phyloP scores from a whole-genome alignment of 1,140 invertebrate genomes.

The Drosophila repletoides region DNA sequence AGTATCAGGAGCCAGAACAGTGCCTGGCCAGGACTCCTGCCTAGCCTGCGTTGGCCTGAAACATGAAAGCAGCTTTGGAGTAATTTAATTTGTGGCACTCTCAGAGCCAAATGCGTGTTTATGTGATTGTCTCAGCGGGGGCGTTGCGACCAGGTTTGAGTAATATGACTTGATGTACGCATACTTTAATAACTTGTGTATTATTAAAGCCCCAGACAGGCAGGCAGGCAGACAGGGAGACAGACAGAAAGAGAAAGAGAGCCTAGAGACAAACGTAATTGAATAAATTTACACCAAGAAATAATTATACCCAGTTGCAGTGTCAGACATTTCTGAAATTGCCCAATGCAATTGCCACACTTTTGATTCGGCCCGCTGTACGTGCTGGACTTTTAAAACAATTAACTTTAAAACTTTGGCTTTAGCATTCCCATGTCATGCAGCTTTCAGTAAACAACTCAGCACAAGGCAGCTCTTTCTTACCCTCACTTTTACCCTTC shows the following conservation, averaged over 20 bases:
- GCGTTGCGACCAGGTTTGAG: conserved; percentile 10
- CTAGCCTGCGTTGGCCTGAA: conserved; percentile 26
- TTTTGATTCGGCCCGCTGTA: conserved; percentile 21
- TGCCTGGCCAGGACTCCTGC: background rate
- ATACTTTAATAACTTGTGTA: conserved; percentile 28
- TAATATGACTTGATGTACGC: conserved; percentile 17
- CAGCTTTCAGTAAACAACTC: conserved; percentile 40
- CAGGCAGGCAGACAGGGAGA: no score
- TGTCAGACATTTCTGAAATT: background rate
- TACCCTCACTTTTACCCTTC: no score
- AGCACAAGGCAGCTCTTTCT: conserved; percentile 10
- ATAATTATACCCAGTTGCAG: conserved; percentile 1
- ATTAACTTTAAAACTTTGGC: conserved; percentile 60
- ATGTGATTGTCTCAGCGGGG: conserved; percentile 61
- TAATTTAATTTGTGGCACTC: conserved; percentile 75
- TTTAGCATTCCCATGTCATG: conserved; percentile 42
- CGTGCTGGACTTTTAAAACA: conserved; percentile 62
- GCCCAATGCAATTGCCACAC: conserved; percentile 17
- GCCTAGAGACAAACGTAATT: conserved; percentile 10
- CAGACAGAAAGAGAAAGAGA: no score
- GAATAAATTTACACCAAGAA: conserved; percentile 13
- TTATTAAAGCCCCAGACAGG: conserved; percentile 19
- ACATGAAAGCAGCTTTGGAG: conserved; percentile 71
- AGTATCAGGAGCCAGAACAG: background rate
- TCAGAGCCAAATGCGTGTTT: conserved; percentile 62